Evolutionary conservation across 2,888 invertebrate species (phyloP).

Genomic region (Tiliacea citrago): DNA sequence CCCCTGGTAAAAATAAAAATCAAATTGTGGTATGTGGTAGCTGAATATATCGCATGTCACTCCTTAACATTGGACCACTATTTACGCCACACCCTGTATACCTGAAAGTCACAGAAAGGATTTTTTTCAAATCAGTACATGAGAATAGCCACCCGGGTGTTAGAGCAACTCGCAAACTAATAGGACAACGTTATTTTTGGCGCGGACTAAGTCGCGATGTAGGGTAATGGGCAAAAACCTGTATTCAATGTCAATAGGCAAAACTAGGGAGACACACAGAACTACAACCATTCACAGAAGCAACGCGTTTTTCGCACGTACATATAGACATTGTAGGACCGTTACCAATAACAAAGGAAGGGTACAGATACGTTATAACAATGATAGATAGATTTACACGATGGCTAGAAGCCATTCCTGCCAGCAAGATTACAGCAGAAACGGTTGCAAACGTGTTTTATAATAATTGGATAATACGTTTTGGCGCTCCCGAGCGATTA

Average conservation of each 20-base stretch:
- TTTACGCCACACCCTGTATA: no score
- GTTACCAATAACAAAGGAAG: neutral
- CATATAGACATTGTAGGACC: neutral
- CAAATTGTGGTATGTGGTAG: no score
- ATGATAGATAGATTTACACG: neutral
- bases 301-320: neutral
- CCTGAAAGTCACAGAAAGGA: neutral
- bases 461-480: neutral
- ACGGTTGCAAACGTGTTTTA: neutral
- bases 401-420: neutral
- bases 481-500: neutral
- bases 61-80: no score
- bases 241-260: neutral
- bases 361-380: neutral
- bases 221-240: neutral
- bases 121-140: neutral
- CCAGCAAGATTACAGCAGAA: neutral
- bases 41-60: no score
- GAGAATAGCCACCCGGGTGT: neutral
- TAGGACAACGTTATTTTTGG: slow-evolving; percentile 2
- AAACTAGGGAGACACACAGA: neutral
- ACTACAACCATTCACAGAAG: neutral
- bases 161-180: no score
- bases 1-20: no score
- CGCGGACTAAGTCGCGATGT: neutral